These are phyloP conservation scores for Therioaphis trifolii DNA, from an alignment of 2,888 invertebrate genomes.

Conservation along the genomic window DNA sequence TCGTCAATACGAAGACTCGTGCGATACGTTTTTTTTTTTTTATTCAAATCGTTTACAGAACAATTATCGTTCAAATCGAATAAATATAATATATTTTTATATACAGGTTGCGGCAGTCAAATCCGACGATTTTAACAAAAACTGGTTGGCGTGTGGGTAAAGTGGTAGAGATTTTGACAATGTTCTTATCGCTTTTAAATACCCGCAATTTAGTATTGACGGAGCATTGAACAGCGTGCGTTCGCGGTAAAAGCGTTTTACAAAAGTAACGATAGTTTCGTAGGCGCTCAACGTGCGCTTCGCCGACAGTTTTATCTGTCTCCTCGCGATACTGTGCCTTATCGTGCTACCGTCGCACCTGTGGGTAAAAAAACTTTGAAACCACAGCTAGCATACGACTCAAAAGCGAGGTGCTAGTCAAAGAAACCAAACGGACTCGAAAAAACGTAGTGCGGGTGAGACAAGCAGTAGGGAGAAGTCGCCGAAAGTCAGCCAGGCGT, in stretches of 20 bases:
- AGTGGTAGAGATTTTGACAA: background rate
- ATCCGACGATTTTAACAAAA: conserved; percentile 16
- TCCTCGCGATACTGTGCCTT: conserved; percentile 64
- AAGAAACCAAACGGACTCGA: conserved; percentile 29
- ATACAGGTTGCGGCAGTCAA: no score
- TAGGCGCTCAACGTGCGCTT: conserved; percentile 33
- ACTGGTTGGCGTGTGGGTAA: conserved; percentile 1
- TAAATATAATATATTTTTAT: no score
- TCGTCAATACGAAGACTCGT: no score
- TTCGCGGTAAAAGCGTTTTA: conserved; percentile 14
- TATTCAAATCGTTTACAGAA: no score
- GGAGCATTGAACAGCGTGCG: conserved; percentile 17
- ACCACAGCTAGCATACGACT: conserved; percentile 50
- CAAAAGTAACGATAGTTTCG: no score
- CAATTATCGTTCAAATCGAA: no score
- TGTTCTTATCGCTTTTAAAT: conserved; percentile 21
- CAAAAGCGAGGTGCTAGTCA: conserved; percentile 64
- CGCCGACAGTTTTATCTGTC: conserved; percentile 26
- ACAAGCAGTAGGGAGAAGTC: conserved; percentile 39
- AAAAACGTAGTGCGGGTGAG: conserved; percentile 51
- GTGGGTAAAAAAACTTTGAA: conserved; percentile 54
- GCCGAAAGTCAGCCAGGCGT: conserved; percentile 33
- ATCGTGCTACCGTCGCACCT: conserved; percentile 65
- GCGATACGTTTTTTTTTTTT: no score
- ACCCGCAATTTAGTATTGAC: conserved; percentile 7